Percentiles rank a stretch among this genome's conserved stretches.
phyloP scores from a whole-genome alignment of 2,888 invertebrate species.

The Tyria jacobaeae region DNA sequence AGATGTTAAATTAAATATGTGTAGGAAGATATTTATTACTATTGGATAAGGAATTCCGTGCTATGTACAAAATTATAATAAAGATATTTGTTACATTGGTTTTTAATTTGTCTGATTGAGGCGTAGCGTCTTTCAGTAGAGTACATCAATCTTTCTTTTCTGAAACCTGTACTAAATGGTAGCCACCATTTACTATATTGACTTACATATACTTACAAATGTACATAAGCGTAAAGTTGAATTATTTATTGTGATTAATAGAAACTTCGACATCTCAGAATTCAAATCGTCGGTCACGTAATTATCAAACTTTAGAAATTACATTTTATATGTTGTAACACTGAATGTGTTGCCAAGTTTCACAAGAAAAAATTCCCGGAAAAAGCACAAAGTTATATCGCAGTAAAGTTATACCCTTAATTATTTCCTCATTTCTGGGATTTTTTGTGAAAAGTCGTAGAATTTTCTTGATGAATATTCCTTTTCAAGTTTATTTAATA shows the following conservation, averaged over 20 bases:
- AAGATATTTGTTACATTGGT: too few species aligned
- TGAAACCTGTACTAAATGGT: too few species aligned
- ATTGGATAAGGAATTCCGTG: too few species aligned
- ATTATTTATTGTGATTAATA: slow-evolving; percentile 31
- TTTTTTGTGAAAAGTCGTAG: slow-evolving; percentile 32
- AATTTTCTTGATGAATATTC: slow-evolving; percentile 38
- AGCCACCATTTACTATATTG: too few species aligned
- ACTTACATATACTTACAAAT: too few species aligned
- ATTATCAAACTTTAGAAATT: slow-evolving; percentile 49
- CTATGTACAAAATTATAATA: too few species aligned
- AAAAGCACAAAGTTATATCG: slow-evolving; percentile 30
- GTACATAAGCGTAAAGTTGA: too few species aligned
- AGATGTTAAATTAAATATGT: too few species aligned
- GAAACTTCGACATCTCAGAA: slow-evolving; percentile 25
- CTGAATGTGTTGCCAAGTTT: slow-evolving; percentile 28
- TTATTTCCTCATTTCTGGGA: slow-evolving; percentile 19
- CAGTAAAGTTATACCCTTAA: slow-evolving; percentile 33
- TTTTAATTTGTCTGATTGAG: too few species aligned
- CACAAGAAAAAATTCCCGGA: slow-evolving; percentile 31
- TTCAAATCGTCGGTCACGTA: slow-evolving; percentile 29
- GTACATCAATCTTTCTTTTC: too few species aligned
- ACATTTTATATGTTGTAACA: slow-evolving; percentile 18
- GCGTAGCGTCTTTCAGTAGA: too few species aligned
- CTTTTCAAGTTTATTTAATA: slow-evolving; percentile 40
- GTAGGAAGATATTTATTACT: too few species aligned